Percentiles rank a stretch among this genome's conserved stretches.
Evolutionary conservation across 1,140 invertebrate species (phyloP).

Genomic region (Helicoverpa armigera): DNA sequence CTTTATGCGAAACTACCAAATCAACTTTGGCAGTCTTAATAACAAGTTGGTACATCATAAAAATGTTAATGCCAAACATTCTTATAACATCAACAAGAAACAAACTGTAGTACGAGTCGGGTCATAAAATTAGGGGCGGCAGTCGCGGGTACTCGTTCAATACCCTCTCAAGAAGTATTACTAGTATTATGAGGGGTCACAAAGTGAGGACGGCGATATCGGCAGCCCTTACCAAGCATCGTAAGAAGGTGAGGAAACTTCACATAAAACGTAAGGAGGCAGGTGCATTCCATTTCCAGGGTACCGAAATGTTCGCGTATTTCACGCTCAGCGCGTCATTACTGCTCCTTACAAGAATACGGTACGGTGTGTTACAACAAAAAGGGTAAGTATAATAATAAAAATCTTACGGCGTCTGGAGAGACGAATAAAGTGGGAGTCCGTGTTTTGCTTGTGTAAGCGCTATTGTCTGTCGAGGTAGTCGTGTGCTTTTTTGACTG

Average conservation of each 20-base stretch:
- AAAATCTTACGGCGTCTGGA: slow-evolving; percentile 73
- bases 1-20: slow-evolving; percentile 50
- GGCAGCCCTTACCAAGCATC: slow-evolving; percentile 77
- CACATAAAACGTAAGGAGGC: slow-evolving; percentile 85
- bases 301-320: slow-evolving; percentile 81
- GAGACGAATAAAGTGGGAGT: slow-evolving; percentile 65
- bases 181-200: slow-evolving; percentile 84
- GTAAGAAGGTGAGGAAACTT: slow-evolving; percentile 82
- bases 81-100: slow-evolving; percentile 60
- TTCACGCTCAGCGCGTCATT: slow-evolving; percentile 83
- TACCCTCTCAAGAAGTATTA: slow-evolving; percentile 84
- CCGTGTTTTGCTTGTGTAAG: slow-evolving; percentile 59
- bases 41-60: slow-evolving; percentile 59
- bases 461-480: slow-evolving; percentile 44
- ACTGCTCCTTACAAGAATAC: slow-evolving; percentile 75
- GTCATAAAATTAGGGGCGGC: slow-evolving; percentile 76
- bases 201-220: slow-evolving; percentile 83
- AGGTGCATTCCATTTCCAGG: slow-evolving; percentile 83
- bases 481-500: slow-evolving; percentile 27
- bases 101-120: slow-evolving; percentile 64
- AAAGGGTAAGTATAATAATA: slow-evolving; percentile 80
- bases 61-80: slow-evolving; percentile 62
- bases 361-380: slow-evolving; percentile 67
- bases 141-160: slow-evolving; percentile 69
- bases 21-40: slow-evolving; percentile 51